Evolutionary conservation across 2,888 invertebrate species (phyloP).

Genomic region (Phengaris arion): DNA sequence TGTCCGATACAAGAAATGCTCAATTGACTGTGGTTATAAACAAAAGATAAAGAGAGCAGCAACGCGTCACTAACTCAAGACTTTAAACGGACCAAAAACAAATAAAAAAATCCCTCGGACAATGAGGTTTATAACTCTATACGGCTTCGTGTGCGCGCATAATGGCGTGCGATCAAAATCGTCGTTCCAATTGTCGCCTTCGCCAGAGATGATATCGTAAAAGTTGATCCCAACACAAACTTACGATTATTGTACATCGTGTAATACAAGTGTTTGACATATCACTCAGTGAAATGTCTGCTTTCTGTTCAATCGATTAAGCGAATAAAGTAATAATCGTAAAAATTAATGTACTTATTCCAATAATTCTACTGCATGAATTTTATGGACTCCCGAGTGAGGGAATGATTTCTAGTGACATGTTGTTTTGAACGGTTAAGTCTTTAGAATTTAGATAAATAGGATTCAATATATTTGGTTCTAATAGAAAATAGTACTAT

Average conservation of each 20-base stretch:
- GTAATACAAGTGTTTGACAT: conserved; percentile 62
- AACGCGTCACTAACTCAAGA: conserved; percentile 40
- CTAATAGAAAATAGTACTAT: conserved; percentile 1
- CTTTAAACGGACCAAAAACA: conserved; percentile 50
- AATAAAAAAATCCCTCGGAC: conserved; percentile 48
- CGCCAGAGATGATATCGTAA: conserved; percentile 56
- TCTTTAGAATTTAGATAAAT: background rate
- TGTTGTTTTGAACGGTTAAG: conserved; percentile 13
- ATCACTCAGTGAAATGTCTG: conserved; percentile 56
- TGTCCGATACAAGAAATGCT: conserved; percentile 22
- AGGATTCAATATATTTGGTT: background rate
- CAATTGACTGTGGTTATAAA: conserved; percentile 43
- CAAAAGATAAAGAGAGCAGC: conserved; percentile 39
- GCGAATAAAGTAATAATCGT: conserved; percentile 61
- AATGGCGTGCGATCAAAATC: conserved; percentile 61
- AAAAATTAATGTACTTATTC: conserved; percentile 45
- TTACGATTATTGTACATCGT: conserved; percentile 57
- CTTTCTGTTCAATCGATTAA: conserved; percentile 61
- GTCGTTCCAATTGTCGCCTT: conserved; percentile 55
- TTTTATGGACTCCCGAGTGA: conserved; percentile 35
- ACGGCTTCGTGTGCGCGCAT: conserved; percentile 60
- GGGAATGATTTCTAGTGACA: conserved; percentile 12
- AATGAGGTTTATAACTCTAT: conserved; percentile 62
- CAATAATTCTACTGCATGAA: conserved; percentile 40
- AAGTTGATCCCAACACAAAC: conserved; percentile 61